Conservation (phyloP, 2,888 invertebrate genomes). For the Phlogophora meticulosa region DNA sequence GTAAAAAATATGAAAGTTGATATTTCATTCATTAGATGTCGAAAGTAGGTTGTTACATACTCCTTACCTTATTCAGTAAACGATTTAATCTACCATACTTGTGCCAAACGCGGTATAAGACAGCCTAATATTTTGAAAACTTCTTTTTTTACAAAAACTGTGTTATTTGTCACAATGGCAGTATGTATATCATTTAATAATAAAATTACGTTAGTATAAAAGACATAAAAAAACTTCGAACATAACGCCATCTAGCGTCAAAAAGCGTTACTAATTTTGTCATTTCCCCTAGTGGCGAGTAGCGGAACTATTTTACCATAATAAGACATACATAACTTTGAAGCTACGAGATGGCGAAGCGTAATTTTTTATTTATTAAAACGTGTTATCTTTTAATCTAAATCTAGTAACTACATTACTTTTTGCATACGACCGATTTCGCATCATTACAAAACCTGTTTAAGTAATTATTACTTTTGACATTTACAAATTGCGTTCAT, state of each 20-base stretch:
- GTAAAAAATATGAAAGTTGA: constrained; percentile 49
- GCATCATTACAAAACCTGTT: too few relatives aligned
- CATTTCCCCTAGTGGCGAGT: constrained; percentile 16
- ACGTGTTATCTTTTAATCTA: background rate
- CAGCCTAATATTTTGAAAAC: too few relatives aligned
- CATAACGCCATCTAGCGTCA: constrained; percentile 38
- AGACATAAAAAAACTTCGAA: too few relatives aligned
- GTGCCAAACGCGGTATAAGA: background rate
- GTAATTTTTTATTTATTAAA: background rate
- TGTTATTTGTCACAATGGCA: too few relatives aligned
- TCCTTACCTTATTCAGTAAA: background rate
- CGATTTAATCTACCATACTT: background rate
- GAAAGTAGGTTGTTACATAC: constrained; percentile 10
- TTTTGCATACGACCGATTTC: constrained; percentile 5
- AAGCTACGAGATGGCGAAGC: constrained; percentile 12
- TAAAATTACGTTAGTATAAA: too few relatives aligned
- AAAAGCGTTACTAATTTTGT: background rate
- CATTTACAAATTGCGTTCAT: background rate
- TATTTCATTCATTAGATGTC: background rate
- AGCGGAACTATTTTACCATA: constrained; percentile 30
- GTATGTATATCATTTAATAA: too few relatives aligned
- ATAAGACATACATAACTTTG: constrained; percentile 25
- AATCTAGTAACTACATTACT: constrained; percentile 2
- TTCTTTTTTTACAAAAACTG: too few relatives aligned
- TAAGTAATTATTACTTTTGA: background rate